Percentiles rank a stretch among this genome's conserved stretches.
These are phyloP conservation scores for Ericerus pela DNA, from an alignment of 1,140 invertebrate genomes.

Conservation along the genomic window DNA sequence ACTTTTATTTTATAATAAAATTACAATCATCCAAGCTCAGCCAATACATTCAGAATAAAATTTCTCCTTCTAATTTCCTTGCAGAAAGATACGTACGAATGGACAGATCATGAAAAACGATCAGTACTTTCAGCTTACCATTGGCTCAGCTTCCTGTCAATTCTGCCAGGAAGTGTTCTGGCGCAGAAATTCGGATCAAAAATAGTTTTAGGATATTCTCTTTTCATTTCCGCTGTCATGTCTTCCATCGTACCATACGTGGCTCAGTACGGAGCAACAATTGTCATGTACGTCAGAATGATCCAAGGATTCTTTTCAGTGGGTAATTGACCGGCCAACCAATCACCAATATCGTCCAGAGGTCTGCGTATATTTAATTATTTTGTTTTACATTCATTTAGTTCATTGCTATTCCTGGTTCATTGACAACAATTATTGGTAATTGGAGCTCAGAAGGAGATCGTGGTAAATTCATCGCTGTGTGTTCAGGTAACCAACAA, in stretches of 20 bases:
- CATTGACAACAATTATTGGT: background rate
- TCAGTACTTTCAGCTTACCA: background rate
- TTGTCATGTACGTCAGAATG: constrained; percentile 46
- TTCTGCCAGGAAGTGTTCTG: constrained; percentile 53
- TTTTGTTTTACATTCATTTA: background rate
- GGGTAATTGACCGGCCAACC: constrained; percentile 23
- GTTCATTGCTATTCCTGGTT: background rate
- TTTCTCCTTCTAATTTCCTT: no score
- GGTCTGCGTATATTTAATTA: background rate
- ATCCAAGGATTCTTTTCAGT: constrained; percentile 62
- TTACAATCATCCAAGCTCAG: no score
- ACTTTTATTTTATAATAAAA: no score
- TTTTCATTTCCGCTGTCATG: constrained; percentile 47
- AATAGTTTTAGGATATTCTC: constrained; percentile 48
- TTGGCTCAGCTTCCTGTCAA: background rate
- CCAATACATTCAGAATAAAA: no score
- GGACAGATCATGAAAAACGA: background rate
- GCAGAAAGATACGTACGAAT: background rate
- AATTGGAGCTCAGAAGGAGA: background rate
- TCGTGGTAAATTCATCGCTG: background rate
- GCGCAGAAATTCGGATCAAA: constrained; percentile 56
- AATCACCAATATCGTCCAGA: background rate
- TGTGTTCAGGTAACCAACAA: background rate
- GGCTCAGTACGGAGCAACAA: constrained; percentile 40
- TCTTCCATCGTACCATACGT: constrained; percentile 51